These are phyloP conservation scores for Ochlodes sylvanus DNA, from an alignment of 2,888 invertebrate genomes.

Conservation along the genomic window DNA sequence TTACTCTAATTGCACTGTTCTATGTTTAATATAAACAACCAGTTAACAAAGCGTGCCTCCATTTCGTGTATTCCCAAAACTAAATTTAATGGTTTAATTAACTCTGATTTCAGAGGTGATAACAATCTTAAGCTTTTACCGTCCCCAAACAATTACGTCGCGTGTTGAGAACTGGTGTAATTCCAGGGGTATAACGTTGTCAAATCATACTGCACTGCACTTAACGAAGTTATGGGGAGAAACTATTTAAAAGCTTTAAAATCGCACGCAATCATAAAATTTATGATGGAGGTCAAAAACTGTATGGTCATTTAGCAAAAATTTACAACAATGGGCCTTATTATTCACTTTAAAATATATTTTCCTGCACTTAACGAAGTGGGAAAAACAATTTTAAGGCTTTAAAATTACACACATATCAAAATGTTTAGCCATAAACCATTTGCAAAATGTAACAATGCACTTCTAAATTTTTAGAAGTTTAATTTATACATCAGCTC, in stretches of 20 bases:
- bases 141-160: slow-evolving; percentile 5
- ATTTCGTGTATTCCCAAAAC: slow-evolving; percentile 3
- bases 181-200: slow-evolving; percentile 25
- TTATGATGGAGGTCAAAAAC: not conserved
- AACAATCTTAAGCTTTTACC: slow-evolving; percentile 27
- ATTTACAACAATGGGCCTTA: too few species aligned
- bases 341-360: too few species aligned
- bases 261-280: not conserved
- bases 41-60: not conserved
- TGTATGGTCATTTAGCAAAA: too few species aligned
- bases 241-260: not conserved
- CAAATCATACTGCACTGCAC: slow-evolving; percentile 23
- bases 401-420: too few species aligned
- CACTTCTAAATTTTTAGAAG: too few species aligned
- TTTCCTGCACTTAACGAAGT: too few species aligned
- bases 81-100: not conserved
- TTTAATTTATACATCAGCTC: too few species aligned
- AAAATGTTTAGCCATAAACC: too few species aligned
- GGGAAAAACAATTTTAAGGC: too few species aligned
- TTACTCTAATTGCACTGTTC: too few species aligned
- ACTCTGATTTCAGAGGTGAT: slow-evolving; percentile 26
- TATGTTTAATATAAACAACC: not conserved
- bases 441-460: too few species aligned
- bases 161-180: slow-evolving; percentile 18
- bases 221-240: not conserved